Base-by-base conservation (phyloP, 1,140 invertebrate genomes). In the Melipona quadrifasciata region DNA sequence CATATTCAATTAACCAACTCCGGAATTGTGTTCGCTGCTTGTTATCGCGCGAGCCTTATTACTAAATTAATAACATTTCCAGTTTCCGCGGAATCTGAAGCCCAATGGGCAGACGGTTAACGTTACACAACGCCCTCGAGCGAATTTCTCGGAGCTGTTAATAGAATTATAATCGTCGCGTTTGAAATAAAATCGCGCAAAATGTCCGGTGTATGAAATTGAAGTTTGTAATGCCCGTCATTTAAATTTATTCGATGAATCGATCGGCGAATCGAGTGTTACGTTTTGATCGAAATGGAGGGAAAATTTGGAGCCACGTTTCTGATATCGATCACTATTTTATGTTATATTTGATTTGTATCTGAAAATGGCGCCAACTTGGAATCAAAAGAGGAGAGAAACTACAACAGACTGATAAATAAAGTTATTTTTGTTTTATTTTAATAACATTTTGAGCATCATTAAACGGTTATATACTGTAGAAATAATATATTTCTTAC, bases 61-160 rank as follows among this genome's bases (percentile, higher is more conserved):
- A 76, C 65, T 77, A 51, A 64, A 64, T 77, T 77, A 77, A 64
- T 51, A 77, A 51, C 39, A 47, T 74, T 17, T 58, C 55, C 24
- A 24, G 55, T 39, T 58, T 39, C 75, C 10, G 34, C 12, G 53
- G 64, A 27, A 77, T 77, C 64, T 21, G 8, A 47, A 64, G n/a
- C 47, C n/a, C 24, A 64, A 47, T 39, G 4, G 34, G 61, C 27
- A 19, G 27, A 57, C 11, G 5, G 16, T 65, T 21, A 16, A 57
- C 72, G 27, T 31, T 6, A 31, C 19, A 34, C 27, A 14, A 0
- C 4, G 24, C 1, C 4, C n/a, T 53, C 24, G 34, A 24, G n/a
- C 51, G n/a, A n/a, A 51, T 72, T 72, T 72, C 12, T 16, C 16
- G 8, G 10, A 72, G 4, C 24, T 47, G 24, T 1, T 39, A 68